These are phyloP conservation scores for Drosophila hamatofila DNA, from an alignment of 2,888 invertebrate species.

Conservation along the genomic window DNA sequence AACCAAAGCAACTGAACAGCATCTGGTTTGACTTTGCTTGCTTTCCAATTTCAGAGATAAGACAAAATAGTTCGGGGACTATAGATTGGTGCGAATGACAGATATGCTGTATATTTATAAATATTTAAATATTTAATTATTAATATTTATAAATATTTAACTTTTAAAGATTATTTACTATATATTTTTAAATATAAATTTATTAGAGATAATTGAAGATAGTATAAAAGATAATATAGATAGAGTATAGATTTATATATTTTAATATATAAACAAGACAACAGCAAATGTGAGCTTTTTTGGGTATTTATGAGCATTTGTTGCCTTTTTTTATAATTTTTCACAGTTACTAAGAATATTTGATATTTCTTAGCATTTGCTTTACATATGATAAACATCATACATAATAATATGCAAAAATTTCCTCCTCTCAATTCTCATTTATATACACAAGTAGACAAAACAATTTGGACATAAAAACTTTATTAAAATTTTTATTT, in stretches of 20 bases:
- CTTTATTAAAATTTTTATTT: too few species aligned
- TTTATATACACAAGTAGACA: too few species aligned
- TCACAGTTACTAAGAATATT: background rate
- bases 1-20: conserved; percentile 32
- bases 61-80: background rate
- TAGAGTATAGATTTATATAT: background rate
- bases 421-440: too few species aligned
- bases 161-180: too few species aligned
- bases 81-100: background rate
- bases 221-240: background rate
- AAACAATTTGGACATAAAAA: too few species aligned
- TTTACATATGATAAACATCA: too few species aligned
- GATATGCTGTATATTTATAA: conserved; percentile 16
- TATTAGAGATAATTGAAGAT: background rate
- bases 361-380: too few species aligned
- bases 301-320: background rate
- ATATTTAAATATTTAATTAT: too few species aligned
- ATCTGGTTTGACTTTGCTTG: conserved; percentile 29
- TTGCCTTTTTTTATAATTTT: background rate
- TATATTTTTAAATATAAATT: background rate
- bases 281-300: too few species aligned
- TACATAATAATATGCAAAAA: too few species aligned
- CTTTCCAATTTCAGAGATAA: conserved; percentile 36
- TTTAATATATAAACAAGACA: background rate
- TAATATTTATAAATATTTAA: too few species aligned